Evolutionary conservation across 2,113 vertebrate species (phyloP).

Genomic region (Syngnathoides biaculeatus): DNA sequence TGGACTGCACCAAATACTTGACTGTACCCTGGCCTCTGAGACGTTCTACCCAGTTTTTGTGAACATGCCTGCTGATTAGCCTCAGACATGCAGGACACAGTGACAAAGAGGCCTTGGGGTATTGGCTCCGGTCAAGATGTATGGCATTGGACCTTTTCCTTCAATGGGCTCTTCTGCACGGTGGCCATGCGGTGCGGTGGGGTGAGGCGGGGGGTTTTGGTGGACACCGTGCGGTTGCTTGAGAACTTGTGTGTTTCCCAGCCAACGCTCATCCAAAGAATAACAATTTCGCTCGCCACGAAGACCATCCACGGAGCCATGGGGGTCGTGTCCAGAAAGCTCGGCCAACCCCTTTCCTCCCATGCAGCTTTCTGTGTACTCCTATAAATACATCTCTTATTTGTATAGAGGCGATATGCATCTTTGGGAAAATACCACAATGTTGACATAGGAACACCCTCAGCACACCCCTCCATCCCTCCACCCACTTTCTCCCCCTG

Average conservation of each 20-base stretch:
- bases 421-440: constrained; percentile 80
- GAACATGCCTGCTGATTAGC: constrained; percentile 29
- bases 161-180: constrained; percentile 58
- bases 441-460: constrained; percentile 74
- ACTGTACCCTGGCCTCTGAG: constrained; percentile 3
- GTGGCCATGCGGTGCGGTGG: constrained; percentile 59
- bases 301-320: constrained; percentile 67
- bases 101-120: constrained; percentile 50
- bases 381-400: constrained; percentile 77
- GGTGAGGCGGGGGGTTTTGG: background rate
- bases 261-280: constrained; percentile 74
- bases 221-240: constrained; percentile 66
- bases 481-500: constrained; percentile 26
- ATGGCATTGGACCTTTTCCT: constrained; percentile 49
- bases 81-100: constrained; percentile 25
- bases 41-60: constrained; percentile 20
- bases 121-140: constrained; percentile 58
- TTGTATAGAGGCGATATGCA: constrained; percentile 77
- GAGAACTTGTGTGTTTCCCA: constrained; percentile 74
- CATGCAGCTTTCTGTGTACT: constrained; percentile 64
- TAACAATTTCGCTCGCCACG: constrained; percentile 72
- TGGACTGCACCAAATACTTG: background rate
- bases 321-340: constrained; percentile 59
- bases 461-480: constrained; percentile 52
- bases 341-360: constrained; percentile 63